Conservation (phyloP, 2,797 vertebrate genomes). For the Lepus oiostolus region DNA sequence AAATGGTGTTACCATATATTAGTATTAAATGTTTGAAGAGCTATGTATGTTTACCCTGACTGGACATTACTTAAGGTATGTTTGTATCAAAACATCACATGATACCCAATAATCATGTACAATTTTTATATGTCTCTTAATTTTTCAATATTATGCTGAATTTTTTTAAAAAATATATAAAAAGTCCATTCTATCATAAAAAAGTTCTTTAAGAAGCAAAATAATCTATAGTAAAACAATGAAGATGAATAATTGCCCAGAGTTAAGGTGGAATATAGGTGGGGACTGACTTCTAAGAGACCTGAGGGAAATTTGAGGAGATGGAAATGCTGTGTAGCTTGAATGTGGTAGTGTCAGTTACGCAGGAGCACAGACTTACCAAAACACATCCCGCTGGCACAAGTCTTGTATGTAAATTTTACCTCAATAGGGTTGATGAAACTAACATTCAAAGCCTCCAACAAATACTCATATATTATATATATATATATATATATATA, state of each 20-base stretch:
- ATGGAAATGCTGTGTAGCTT: neutral
- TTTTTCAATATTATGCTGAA: too few relatives aligned
- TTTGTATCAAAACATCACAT: too few relatives aligned
- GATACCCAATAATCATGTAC: too few relatives aligned
- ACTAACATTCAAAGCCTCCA: neutral
- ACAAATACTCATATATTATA: neutral
- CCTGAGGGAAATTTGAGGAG: neutral
- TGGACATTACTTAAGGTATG: too few relatives aligned
- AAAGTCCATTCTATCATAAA: neutral
- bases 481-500: neutral
- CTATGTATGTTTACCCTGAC: too few relatives aligned
- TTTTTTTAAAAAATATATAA: neutral
- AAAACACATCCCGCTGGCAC: neutral
- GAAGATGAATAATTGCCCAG: neutral
- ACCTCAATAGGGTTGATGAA: slow-evolving; percentile 14
- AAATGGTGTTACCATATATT: too few relatives aligned
- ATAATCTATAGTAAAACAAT: neutral
- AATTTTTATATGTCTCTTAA: too few relatives aligned
- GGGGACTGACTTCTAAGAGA: neutral
- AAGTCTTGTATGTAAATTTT: neutral
- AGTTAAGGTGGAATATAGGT: neutral
- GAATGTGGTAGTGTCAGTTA: fast-evolving
- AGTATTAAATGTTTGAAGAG: too few relatives aligned
- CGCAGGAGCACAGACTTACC: neutral
- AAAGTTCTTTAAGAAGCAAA: neutral